A percentile compares a stretch with the other conserved stretches of the same genome.
phyloP scores from a whole-genome alignment of 1,140 invertebrate genomes.

The Diorhabda elongata region DNA sequence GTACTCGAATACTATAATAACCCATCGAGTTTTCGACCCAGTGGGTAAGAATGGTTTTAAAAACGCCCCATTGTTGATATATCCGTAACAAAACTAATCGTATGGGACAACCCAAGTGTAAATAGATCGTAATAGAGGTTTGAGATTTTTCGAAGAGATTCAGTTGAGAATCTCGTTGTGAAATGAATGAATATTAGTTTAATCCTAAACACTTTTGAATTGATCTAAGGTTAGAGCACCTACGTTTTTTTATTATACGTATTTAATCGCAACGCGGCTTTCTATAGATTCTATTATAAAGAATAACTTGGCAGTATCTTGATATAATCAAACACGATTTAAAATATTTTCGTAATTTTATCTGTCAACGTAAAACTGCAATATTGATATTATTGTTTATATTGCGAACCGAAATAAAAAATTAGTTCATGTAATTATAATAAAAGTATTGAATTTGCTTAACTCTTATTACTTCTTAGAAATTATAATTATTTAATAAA shows the following conservation, averaged over 20 bases:
- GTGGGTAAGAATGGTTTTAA: constrained; percentile 24
- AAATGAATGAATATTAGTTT: constrained; percentile 27
- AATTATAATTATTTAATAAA: too few relatives aligned
- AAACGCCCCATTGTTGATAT: constrained; percentile 31
- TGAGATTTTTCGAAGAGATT: constrained; percentile 23
- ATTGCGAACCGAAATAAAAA: too few relatives aligned
- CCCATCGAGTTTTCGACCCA: constrained; percentile 24
- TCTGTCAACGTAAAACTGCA: too few relatives aligned
- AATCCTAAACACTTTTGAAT: constrained; percentile 31
- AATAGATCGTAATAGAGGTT: constrained; percentile 32
- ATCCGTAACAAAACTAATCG: constrained; percentile 38
- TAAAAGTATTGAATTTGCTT: too few relatives aligned
- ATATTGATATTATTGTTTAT: too few relatives aligned
- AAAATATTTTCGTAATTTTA: too few relatives aligned
- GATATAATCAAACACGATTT: too few relatives aligned
- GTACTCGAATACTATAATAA: constrained; percentile 6
- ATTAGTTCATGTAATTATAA: too few relatives aligned
- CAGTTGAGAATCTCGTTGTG: constrained; percentile 14
- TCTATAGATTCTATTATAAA: too few relatives aligned
- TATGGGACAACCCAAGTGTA: constrained; percentile 33
- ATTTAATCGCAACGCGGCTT: too few relatives aligned
- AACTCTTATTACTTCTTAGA: too few relatives aligned
- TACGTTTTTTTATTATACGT: background rate
- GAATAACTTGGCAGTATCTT: too few relatives aligned
- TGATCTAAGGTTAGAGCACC: constrained; percentile 29